Base-by-base conservation (phyloP, 2,797 vertebrate genomes). In the Chelidonichthys spinosus region DNA sequence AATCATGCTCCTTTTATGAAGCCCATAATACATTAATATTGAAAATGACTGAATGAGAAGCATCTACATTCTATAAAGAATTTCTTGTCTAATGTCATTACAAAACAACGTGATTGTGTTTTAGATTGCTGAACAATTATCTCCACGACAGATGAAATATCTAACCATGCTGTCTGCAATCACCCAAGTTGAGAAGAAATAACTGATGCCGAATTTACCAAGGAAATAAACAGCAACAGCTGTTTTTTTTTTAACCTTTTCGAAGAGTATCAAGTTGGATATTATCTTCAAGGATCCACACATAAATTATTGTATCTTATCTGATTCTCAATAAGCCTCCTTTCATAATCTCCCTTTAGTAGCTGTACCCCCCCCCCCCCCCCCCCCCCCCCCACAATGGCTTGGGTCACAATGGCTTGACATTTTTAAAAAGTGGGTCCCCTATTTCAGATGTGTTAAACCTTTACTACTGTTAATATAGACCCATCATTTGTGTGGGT, bases 201-300 rank as follows among this genome's bases (percentile, higher is more conserved):
- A 55, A 17, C n/a, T 6, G 35, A 49, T 35, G 40, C 14, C 43
- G 11, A 33, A 58, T 37, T 13, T 43, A 63, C 1, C 9, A 6
- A 40, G 8, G 54, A 63, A 42, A 63, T 33, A 11, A 74, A 44
- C n/a, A 49, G 32, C 13, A 15, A n/a, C 4, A 50, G 11, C 15
- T 60, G 7, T 18, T 65, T 63, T 54, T 52, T 4, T 53, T 13
- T 66, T 11, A 47, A 42, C 39, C 7, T 76, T 56, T 46, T 40
- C 2, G 4, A 54, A 11, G 9, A 35, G 17, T 15, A 32, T 39
- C 2, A 14, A 55, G 17, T 9, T 67, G 36, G 4, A 32, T 59
- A 64, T 47, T 13, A 52, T 50, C 14, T 52, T 55, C 13, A 50
- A 55, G 32, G 55, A 2, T 47, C 25, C 5, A 11, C 37, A 8